These are phyloP conservation scores for Drosophila mayri DNA, from an alignment of 1,140 invertebrate genomes.

Conservation along the genomic window DNA sequence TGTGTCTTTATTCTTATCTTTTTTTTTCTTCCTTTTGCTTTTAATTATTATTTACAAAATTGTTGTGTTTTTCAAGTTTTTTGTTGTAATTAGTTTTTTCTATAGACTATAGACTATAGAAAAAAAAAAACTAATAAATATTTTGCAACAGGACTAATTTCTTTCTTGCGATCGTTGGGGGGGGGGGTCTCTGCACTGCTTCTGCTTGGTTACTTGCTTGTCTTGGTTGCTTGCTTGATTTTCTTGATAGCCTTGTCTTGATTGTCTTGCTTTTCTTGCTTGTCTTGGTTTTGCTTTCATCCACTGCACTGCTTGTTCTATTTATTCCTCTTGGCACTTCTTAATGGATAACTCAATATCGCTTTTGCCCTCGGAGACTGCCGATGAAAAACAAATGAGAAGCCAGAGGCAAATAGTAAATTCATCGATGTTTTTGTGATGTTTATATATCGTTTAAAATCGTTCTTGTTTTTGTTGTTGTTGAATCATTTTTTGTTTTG, in stretches of 20 bases:
- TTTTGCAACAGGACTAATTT: neutral
- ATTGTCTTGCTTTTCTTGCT: neutral
- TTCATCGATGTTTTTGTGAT: slow-evolving; percentile 30
- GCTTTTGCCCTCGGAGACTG: slow-evolving; percentile 19
- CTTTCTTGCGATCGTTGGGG: neutral
- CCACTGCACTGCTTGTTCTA: slow-evolving; percentile 5
- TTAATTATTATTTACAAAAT: neutral
- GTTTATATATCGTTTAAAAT: neutral
- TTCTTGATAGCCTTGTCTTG: neutral
- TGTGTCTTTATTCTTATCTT: slow-evolving; percentile 14
- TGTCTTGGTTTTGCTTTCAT: neutral
- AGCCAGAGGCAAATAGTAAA: slow-evolving; percentile 35
- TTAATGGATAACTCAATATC: neutral
- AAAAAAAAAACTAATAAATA: neutral
- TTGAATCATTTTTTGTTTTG: neutral
- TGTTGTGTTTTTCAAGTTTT: slow-evolving; percentile 39
- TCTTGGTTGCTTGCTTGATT: neutral
- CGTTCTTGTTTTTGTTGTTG: neutral
- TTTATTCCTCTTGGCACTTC: neutral
- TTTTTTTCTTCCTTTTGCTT: slow-evolving; percentile 24
- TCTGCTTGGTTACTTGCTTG: neutral
- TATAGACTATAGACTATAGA: neutral
- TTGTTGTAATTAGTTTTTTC: slow-evolving; percentile 41
- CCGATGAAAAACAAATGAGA: slow-evolving; percentile 48
- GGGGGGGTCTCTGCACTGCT: neutral